These are phyloP conservation scores for Leptinotarsa tumamoca DNA, from an alignment of 2,888 invertebrate genomes.

Conservation along the genomic window DNA sequence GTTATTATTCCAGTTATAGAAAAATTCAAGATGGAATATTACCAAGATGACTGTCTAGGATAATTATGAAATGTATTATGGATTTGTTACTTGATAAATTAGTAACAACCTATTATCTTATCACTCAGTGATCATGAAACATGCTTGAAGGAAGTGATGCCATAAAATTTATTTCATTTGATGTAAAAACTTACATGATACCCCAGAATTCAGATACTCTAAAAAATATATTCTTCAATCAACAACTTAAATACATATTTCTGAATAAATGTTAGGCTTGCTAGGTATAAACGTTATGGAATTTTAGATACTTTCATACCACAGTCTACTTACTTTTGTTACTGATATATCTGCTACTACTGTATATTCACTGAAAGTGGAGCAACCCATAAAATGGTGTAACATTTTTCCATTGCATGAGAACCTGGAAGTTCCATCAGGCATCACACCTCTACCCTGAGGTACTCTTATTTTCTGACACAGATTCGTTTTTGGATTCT, in stretches of 20 bases:
- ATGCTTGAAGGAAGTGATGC: no score
- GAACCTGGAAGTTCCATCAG: conserved; percentile 90
- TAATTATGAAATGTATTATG: background rate
- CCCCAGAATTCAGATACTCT: no score
- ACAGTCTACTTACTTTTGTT: conserved; percentile 78
- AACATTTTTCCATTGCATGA: conserved; percentile 83
- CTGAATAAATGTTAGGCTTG: no score
- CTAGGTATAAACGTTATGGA: no score
- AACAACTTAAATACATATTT: no score
- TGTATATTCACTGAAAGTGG: conserved; percentile 94
- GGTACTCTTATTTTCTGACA: conserved; percentile 92
- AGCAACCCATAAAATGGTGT: conserved; percentile 97
- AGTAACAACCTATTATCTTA: background rate
- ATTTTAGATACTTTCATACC: background rate
- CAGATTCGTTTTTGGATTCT: conserved; percentile 94
- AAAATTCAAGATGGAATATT: no score
- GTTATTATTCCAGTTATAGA: no score
- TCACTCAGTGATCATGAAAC: background rate
- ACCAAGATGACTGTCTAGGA: no score
- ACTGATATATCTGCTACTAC: conserved; percentile 95
- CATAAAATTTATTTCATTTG: no score
- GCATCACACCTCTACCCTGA: conserved; percentile 91
- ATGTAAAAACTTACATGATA: no score
- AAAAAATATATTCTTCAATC: no score
- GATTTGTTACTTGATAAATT: background rate